Evolutionary conservation across 2,113 vertebrate species (phyloP).

Genomic region (Chlamydotis undulata): DNA sequence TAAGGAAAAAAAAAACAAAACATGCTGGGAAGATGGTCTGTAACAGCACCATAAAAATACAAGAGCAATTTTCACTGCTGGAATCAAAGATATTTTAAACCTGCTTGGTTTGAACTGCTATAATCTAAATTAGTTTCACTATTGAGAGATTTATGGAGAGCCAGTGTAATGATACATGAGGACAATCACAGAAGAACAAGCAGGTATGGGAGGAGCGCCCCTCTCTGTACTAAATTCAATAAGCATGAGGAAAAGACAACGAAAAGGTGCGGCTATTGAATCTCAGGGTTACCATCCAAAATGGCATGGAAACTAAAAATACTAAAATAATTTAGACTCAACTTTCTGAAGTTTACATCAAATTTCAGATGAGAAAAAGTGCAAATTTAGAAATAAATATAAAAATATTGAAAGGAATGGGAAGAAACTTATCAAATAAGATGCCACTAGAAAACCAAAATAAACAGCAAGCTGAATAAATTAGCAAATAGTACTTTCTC

Average conservation of each 20-base stretch:
- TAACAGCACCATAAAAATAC: background rate
- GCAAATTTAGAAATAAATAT: background rate
- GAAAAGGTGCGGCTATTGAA: background rate
- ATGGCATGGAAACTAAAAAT: background rate
- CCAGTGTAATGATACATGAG: background rate
- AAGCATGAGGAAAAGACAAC: background rate
- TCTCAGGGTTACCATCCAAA: background rate
- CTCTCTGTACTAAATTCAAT: background rate
- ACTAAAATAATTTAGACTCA: background rate
- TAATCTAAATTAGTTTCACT: constrained; percentile 1
- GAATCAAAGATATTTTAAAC: constrained; percentile 26
- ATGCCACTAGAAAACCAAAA: background rate
- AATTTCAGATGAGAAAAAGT: background rate
- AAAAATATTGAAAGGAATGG: background rate
- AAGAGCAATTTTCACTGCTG: background rate
- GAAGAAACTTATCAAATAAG: background rate
- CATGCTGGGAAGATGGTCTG: constrained; percentile 15
- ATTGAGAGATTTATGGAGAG: background rate
- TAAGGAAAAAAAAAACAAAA: background rate
- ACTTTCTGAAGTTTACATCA: background rate
- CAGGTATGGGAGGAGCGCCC: background rate
- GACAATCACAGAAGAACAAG: background rate
- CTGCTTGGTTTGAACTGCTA: background rate
- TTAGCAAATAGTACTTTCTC: background rate
- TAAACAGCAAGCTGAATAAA: background rate